Conservation (phyloP, 1,140 invertebrate species). For the Aphis craccivora region DNA sequence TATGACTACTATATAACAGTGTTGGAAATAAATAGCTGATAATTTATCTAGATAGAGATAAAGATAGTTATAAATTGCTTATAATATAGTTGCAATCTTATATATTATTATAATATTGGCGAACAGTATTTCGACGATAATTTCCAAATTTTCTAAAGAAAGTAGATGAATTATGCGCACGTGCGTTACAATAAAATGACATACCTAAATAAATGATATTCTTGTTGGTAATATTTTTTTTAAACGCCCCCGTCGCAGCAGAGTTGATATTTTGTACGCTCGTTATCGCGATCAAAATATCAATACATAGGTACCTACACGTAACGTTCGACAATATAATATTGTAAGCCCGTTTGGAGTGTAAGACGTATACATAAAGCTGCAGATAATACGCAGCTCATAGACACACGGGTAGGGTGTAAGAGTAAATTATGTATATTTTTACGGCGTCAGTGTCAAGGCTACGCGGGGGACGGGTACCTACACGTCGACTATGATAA, state of each 20-base stretch:
- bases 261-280: not conserved
- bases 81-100: no score
- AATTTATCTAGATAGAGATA: no score
- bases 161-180: not conserved
- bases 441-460: slow-evolving; percentile 41
- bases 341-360: no score
- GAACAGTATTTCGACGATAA: not conserved
- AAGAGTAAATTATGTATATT: slow-evolving; percentile 1
- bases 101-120: not conserved
- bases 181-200: not conserved
- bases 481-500: not conserved
- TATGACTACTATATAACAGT: not conserved
- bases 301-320: not conserved
- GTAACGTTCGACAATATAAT: not conserved
- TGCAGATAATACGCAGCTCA: not conserved
- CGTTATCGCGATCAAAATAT: not conserved
- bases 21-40: no score
- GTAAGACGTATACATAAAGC: not conserved
- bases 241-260: not conserved
- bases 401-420: not conserved
- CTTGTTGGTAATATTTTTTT: not conserved
- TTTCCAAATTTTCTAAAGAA: no score
- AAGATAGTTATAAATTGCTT: no score
- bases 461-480: slow-evolving; percentile 7
- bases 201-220: not conserved